These are phyloP conservation scores for Hybognathus amarus DNA, from an alignment of 2,797 vertebrate species.

Conservation along the genomic window DNA sequence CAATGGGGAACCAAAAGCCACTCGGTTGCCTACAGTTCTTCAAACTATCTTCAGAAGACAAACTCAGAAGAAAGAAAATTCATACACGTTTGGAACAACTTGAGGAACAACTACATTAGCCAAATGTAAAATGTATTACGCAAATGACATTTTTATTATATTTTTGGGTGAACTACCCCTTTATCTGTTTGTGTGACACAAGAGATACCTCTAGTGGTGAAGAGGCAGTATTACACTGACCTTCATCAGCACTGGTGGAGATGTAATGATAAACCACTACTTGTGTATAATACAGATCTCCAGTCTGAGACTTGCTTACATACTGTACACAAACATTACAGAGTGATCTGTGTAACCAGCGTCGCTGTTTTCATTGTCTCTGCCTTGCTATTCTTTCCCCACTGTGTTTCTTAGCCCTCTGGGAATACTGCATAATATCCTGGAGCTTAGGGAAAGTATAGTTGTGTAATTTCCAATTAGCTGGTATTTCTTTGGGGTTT, in stretches of 20 bases:
- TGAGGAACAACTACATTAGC: no score
- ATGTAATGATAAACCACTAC: constrained; percentile 1
- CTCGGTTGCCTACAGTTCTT: no score
- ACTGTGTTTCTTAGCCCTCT: constrained; percentile 13
- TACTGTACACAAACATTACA: neutral
- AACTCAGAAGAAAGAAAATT: no score
- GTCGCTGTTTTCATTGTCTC: neutral
- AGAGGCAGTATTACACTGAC: constrained; percentile 1
- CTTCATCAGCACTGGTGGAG: neutral
- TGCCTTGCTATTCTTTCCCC: constrained; percentile 12
- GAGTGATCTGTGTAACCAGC: neutral
- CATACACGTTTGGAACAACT: no score
- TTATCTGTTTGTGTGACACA: constrained; percentile 23
- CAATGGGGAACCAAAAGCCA: no score
- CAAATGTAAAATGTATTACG: no score
- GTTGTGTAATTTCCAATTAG: constrained; percentile 7
- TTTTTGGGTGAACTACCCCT: no score
- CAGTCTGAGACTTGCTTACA: neutral
- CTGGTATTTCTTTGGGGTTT: neutral
- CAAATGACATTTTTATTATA: no score
- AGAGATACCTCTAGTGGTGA: constrained; percentile 52
- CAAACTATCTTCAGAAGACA: no score
- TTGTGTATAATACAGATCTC: neutral
- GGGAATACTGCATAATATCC: neutral
- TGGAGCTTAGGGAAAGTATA: constrained; percentile 10